Evolutionary conservation across 1,140 invertebrate species (phyloP), one percentile per base, ranked within the genome.

Genomic region (Calephelis virginiensis): DNA sequence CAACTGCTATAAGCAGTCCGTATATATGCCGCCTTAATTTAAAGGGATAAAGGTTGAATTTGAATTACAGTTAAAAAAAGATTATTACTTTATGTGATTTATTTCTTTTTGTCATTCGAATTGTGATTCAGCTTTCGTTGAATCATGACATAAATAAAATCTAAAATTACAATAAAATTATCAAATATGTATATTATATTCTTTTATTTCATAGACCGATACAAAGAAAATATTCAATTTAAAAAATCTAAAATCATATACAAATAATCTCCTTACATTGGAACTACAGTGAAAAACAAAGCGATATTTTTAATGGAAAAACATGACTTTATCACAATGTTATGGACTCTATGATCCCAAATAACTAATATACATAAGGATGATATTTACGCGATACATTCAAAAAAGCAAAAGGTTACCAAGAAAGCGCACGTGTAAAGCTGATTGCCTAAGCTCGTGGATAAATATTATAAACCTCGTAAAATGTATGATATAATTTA

Each of bases 321-420:
- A 85, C 80, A 83, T 86, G 76, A 86, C 82, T 87, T 86, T 89
- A 90, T 90, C 88, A 90, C 88, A 90, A 90, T 85, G 81, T 88
- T 87, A 90, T 82, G 83, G 85, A 88, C 80, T 77, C 76, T 73
- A 79, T 72, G 69, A 80, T 82, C 80, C 78, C 75, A 83, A 78
- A 81, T 84, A 76, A 83, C 82, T 83, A 81, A 80, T 79, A 86
- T 86, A 86, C 86, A 87, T 88, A 90, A 81, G 87, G 84, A 90
- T 80, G 85, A 56, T 56, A n/a, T 43, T 50, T 50, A 65, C 40
- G 50, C 53, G 10, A 46, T 65, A 56, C 40, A 59, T 45, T 59
- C 49, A 45, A 28, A 45, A 65, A 45, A 63, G 83, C 85, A 88
- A 81, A 79, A 88, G 83, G 83, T 85, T 75, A 64, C 56, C 71